Evolutionary conservation across 2,113 vertebrate species (phyloP).

Genomic region (Vireo altiloquus): DNA sequence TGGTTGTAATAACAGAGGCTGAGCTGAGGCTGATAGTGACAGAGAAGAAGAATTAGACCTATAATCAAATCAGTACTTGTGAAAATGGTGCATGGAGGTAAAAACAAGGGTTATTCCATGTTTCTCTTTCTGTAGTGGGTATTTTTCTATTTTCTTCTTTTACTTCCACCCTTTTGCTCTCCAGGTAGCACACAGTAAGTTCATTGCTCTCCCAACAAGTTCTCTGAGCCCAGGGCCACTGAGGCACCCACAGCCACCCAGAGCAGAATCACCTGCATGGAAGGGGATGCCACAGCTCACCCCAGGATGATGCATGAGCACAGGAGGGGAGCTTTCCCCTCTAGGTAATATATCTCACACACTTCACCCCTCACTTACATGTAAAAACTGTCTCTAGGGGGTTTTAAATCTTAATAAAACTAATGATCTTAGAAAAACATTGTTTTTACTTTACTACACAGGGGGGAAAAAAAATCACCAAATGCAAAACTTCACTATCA

Average conservation of each 20-base stretch:
- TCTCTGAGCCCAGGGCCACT: not conserved
- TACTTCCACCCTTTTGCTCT: not conserved
- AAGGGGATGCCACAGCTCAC: not conserved
- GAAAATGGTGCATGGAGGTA: not conserved
- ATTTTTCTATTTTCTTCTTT: not conserved
- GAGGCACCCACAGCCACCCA: not conserved
- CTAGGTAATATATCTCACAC: not conserved
- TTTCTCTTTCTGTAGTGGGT: not conserved
- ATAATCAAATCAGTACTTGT: not conserved
- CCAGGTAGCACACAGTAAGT: not conserved
- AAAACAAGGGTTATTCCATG: not conserved
- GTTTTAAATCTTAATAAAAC: not conserved
- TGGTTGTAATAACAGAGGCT: not conserved
- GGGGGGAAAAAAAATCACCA: fast-evolving
- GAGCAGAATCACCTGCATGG: fast-evolving
- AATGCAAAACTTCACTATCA: not conserved
- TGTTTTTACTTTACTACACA: not conserved
- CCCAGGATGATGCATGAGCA: not conserved
- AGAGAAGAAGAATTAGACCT: not conserved
- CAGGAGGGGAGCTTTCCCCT: not conserved
- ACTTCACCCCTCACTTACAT: not conserved
- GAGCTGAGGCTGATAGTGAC: not conserved
- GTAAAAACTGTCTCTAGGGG: not conserved
- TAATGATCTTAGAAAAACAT: not conserved
- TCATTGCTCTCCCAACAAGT: not conserved